Evolutionary conservation across 2,797 vertebrate genomes (phyloP), one percentile per base, ranked within the genome.

Genomic region (Pyrocephalus nanus): DNA sequence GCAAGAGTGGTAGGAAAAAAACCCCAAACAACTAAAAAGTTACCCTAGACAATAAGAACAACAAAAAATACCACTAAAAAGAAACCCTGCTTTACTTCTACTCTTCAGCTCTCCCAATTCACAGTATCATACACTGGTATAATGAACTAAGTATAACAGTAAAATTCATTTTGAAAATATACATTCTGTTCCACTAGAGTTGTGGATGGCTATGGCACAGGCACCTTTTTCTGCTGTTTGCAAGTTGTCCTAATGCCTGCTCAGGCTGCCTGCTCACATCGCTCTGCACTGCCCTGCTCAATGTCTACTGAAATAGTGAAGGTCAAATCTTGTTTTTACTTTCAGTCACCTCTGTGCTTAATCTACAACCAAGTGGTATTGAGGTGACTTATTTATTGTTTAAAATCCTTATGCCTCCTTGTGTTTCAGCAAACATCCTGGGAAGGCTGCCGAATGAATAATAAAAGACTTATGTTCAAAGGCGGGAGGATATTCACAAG

Each of bases 371-470:
- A 79, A 79, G 22, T 50, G 67, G 34, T 76, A 57, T 29, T 73
- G 78, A 77, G 18, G 71, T 67, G 71, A 74, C 74, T 89, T 84
- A 61, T 74, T 91, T 95, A 65, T 85, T 75, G 38, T 79, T 89
- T 84, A 53, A 90, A 92, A 84, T 71, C 32, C 17, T 74, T 87
- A 85, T 77, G 57, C 42, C 34, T 47, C 27, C 26, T 79, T 79
- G 38, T 61, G 45, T 79, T 94, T 91, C 51, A 87, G 43, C 32
- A 86, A 89, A 89, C 34, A 91, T n/a, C 21, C 30, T 38, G 10
- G 50, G 42, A 88, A 90, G 54, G 30, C 16, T 88, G 54, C 34
- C n/a, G 70, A 90, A 92, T 86, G 83, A 75, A 50, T 93, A 93
- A 60, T 79, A 85, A 84, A 93, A 80, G 34, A 42, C 65, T 70